phyloP scores from a whole-genome alignment of 2,797 vertebrate genomes.

The Coranthus polyacanthus region DNA sequence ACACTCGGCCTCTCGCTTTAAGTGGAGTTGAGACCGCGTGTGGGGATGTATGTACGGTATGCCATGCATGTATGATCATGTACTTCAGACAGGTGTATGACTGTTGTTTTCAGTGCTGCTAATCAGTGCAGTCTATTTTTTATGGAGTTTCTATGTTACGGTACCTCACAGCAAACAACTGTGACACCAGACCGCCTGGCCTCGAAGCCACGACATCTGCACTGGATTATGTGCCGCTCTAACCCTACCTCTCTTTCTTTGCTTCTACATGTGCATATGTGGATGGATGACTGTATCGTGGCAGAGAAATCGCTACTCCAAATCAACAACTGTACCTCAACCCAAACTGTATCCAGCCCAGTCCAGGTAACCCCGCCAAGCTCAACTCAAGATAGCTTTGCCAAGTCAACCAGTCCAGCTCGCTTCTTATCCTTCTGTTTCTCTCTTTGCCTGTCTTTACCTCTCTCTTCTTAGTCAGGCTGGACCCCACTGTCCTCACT shows the following conservation, averaged over 20 bases:
- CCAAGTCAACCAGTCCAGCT: conserved; percentile 70
- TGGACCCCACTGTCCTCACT: conserved; percentile 60
- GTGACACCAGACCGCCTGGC: conserved; percentile 57
- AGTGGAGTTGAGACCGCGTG: conserved; percentile 39
- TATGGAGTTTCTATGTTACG: conserved; percentile 61
- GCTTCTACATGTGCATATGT: conserved; percentile 65
- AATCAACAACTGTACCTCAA: conserved; percentile 58
- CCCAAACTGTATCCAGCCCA: conserved; percentile 53
- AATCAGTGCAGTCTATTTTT: conserved; percentile 76
- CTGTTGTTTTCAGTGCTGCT: conserved; percentile 74
- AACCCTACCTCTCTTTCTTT: conserved; percentile 43
- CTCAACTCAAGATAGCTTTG: conserved; percentile 77
- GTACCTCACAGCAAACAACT: conserved; percentile 61
- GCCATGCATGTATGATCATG: conserved; percentile 64
- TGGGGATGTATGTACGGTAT: conserved; percentile 36
- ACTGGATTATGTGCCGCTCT: conserved; percentile 70
- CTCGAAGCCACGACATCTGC: conserved; percentile 54
- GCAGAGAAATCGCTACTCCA: conserved; percentile 61
- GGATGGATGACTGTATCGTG: conserved; percentile 68
- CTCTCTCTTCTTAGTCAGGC: conserved; percentile 44
- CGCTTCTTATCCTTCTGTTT: conserved; percentile 26
- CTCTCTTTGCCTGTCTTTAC: conserved; percentile 36
- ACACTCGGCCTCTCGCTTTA: conserved; percentile 43
- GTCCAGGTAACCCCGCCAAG: conserved; percentile 72
- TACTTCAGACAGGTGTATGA: conserved; percentile 55